Conservation (phyloP, 1,140 invertebrate species). For the Drosophila nannoptera region DNA sequence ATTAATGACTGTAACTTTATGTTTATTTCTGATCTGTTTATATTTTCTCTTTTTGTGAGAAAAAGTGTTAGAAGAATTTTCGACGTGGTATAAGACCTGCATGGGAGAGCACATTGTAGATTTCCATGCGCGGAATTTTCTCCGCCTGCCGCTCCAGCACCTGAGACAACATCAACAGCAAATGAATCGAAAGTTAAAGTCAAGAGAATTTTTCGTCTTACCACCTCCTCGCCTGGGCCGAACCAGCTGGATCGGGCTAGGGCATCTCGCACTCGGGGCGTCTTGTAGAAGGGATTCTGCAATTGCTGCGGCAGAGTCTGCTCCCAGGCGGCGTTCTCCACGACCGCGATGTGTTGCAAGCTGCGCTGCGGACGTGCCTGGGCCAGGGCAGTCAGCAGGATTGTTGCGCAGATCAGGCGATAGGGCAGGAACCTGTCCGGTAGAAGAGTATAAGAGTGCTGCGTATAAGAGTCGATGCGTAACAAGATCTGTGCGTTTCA, state of each 20-base stretch:
- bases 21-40: constrained; percentile 49
- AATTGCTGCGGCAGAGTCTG: constrained; percentile 75
- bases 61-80: constrained; percentile 53
- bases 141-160: constrained; percentile 81
- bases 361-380: constrained; percentile 54
- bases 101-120: constrained; percentile 82
- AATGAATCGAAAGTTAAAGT: background rate
- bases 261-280: constrained; percentile 78
- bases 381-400: constrained; percentile 21
- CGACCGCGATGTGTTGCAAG: constrained; percentile 76
- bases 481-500: constrained; percentile 15
- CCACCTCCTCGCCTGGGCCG: constrained; percentile 81
- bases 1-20: constrained; percentile 68
- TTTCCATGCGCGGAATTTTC: constrained; percentile 81
- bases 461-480: constrained; percentile 2
- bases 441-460: constrained; percentile 1
- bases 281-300: constrained; percentile 79
- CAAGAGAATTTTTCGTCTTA: constrained; percentile 49
- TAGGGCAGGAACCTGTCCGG: constrained; percentile 44
- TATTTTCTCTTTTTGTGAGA: constrained; percentile 35
- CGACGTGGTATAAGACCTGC: constrained; percentile 81
- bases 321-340: constrained; percentile 78
- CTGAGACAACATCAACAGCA: constrained; percentile 56
- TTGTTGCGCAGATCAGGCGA: constrained; percentile 7
- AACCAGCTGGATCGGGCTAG: constrained; percentile 81